These are phyloP conservation scores for Nasonovia ribisnigri DNA, from an alignment of 2,888 invertebrate species.

Conservation along the genomic window DNA sequence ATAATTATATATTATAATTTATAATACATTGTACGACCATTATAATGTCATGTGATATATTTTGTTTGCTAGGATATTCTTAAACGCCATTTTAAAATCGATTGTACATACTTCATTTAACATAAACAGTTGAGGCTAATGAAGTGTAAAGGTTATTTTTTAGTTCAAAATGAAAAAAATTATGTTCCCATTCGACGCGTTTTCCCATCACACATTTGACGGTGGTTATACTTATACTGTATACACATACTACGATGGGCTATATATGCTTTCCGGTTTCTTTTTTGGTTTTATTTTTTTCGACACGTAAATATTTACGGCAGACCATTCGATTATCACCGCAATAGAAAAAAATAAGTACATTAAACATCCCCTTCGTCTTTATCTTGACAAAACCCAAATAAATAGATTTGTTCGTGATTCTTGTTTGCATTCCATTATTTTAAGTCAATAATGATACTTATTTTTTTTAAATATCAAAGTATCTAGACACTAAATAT, in stretches of 20 bases:
- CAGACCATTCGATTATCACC: conserved; percentile 13
- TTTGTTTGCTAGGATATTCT: background rate
- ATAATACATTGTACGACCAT: background rate
- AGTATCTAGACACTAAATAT: conserved; percentile 13
- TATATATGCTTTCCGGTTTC: conserved; percentile 52
- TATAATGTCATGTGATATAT: background rate
- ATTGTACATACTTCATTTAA: conserved; percentile 27
- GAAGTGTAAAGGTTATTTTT: conserved; percentile 37
- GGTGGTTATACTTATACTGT: background rate
- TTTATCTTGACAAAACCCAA: conserved; percentile 24
- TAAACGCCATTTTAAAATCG: conserved; percentile 24
- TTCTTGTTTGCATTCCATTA: conserved; percentile 40
- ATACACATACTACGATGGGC: background rate
- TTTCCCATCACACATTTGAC: background rate
- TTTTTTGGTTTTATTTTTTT: conserved; percentile 32
- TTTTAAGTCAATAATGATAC: background rate
- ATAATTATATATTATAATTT: no score
- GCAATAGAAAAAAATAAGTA: conserved; percentile 35
- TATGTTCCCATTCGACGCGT: conserved; percentile 37
- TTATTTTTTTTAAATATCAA: conserved; percentile 4
- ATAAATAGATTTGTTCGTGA: conserved; percentile 2
- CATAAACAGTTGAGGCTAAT: conserved; percentile 37
- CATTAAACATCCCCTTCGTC: conserved; percentile 40
- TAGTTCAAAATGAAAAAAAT: conserved; percentile 23
- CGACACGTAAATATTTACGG: conserved; percentile 57